These are phyloP conservation scores for Mechanitis mazaeus DNA, from an alignment of 2,888 invertebrate genomes.

Conservation along the genomic window DNA sequence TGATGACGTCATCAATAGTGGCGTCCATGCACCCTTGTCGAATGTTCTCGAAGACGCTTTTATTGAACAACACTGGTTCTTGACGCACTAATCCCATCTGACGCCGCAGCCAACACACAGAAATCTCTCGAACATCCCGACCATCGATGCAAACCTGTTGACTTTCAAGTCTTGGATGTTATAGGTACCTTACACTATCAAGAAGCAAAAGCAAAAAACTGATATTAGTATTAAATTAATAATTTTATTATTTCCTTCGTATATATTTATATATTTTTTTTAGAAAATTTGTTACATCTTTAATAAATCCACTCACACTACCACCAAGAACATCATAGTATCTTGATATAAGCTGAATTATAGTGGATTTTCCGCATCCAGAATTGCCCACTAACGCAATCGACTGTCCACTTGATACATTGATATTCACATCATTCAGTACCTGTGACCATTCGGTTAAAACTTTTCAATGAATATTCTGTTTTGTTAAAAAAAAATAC, in stretches of 20 bases:
- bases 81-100: conserved; percentile 94
- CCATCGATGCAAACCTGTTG: conserved; percentile 79
- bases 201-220: too few relatives aligned
- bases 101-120: conserved; percentile 85
- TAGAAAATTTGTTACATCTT: neutral
- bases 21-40: conserved; percentile 83
- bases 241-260: too few relatives aligned
- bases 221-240: too few relatives aligned
- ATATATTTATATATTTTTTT: too few relatives aligned
- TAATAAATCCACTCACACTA: conserved; percentile 66
- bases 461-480: too few relatives aligned
- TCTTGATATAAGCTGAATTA: conserved; percentile 85
- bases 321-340: conserved; percentile 86
- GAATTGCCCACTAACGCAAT: conserved; percentile 86
- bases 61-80: conserved; percentile 91
- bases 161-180: neutral
- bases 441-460: conserved; percentile 48
- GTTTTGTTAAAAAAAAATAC: too few relatives aligned
- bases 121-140: conserved; percentile 81
- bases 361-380: conserved; percentile 89
- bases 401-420: conserved; percentile 82
- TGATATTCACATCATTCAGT: conserved; percentile 79
- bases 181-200: too few relatives aligned
- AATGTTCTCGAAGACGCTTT: conserved; percentile 91
- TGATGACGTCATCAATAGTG: conserved; percentile 80